Base-by-base conservation (phyloP, 2,797 vertebrate species). In the Rhabdomys pumilio region DNA sequence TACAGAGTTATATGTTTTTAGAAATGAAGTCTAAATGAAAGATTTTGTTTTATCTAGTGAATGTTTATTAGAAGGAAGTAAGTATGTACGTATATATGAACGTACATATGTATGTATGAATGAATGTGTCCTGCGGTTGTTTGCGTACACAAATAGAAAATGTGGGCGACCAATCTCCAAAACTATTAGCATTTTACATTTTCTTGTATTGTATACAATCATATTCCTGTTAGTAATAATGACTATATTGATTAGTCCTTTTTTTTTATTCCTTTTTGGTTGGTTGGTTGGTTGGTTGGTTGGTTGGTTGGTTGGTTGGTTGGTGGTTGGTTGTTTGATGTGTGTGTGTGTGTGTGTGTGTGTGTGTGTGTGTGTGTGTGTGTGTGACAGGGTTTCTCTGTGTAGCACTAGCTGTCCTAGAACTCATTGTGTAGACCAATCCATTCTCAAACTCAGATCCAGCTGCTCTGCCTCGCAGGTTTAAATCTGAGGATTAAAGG, bases 1-100 rank as follows among this genome's bases (percentile, higher is more conserved):
- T n/a, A 69, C 34, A n/a, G 67, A n/a, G 77, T 89, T 73, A 47
- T 80, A n/a, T 59, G 92, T 85, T 96, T 90, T 95, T 20, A 91
- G 34, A 73, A 80, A 57, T 79, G 72, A 96, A 96, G 67, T 79
- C 38, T 47, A 6, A 63, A 11, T 83, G 26, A 47, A 84, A 61
- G 80, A 41, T 10, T 57, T 20, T 82, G 3, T 89, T 94, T 94
- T 83, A 89, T 50, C 65, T 94, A 88, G 17, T 92, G 41, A 72
- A 13, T 94, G 92, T 81, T 94, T 55, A 85, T 92, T 89, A 89
- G 86, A 95, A 96, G 88, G 26, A 73, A 75, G 34, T 55, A 47
- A 26, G 29, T 55, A 3, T 55, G 5, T 22, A 47, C 26, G 29
- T 55, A 3, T 55, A 2, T 22, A 7, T 55, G 44, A 4, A 44